Conservation (phyloP, 2,888 invertebrate genomes). For the Melieria crassipennis region DNA sequence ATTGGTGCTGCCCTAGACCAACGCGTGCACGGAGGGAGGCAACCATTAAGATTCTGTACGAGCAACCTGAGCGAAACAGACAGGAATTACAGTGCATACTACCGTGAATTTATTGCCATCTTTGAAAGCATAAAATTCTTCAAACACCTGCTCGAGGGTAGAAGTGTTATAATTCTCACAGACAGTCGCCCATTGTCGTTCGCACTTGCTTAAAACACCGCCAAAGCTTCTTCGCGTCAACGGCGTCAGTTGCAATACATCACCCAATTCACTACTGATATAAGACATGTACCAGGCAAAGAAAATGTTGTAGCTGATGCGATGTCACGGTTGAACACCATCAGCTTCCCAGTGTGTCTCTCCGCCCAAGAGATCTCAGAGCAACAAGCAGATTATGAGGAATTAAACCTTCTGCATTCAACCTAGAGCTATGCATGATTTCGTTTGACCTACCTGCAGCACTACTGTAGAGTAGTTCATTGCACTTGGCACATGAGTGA, state of each 20-base stretch:
- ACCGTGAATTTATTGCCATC: conserved; percentile 60
- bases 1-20: conserved; percentile 29
- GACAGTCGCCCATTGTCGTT: conserved; percentile 46
- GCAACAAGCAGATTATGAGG: conserved; percentile 30
- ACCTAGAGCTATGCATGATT: no score
- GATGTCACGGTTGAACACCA: conserved; percentile 29
- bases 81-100: conserved; percentile 59
- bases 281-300: conserved; percentile 26
- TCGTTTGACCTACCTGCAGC: no score
- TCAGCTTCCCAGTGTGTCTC: conserved; percentile 22
- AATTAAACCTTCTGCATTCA: conserved; percentile 20
- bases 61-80: conserved; percentile 53
- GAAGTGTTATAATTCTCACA: conserved; percentile 48
- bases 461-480: no score
- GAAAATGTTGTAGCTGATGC: conserved; percentile 40
- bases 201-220: conserved; percentile 34
- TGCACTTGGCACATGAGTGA: no score
- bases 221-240: conserved; percentile 37
- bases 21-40: conserved; percentile 24
- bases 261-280: conserved; percentile 37
- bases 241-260: conserved; percentile 38
- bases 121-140: conserved; percentile 59
- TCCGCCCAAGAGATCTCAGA: conserved; percentile 25
- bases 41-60: conserved; percentile 61
- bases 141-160: conserved; percentile 10